Percentiles rank a stretch among this genome's conserved stretches.
These are phyloP conservation scores for Phylloscopus collybita DNA, from an alignment of 2,797 vertebrate genomes.

Conservation along the genomic window DNA sequence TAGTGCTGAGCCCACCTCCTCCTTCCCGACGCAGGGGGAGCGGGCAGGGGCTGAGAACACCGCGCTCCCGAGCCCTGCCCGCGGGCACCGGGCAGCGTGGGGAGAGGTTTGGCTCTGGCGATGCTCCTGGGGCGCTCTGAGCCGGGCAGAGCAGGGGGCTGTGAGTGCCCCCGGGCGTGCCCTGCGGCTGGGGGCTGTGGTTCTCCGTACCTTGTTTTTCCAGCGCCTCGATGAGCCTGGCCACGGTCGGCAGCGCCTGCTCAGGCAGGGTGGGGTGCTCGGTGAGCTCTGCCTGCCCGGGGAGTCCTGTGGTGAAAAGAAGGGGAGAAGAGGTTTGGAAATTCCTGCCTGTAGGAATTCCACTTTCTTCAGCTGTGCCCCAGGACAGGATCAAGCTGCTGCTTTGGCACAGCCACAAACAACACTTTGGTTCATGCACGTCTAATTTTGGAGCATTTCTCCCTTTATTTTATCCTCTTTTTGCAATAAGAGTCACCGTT, in stretches of 20 bases:
- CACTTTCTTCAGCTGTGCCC: not conserved
- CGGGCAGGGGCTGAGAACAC: fast-evolving
- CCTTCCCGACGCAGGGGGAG: fast-evolving
- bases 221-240: conserved; percentile 78
- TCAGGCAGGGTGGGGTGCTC: conserved; percentile 75
- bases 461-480: conserved; percentile 16
- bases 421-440: not conserved
- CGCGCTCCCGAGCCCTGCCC: not conserved
- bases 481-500: not conserved
- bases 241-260: conserved; percentile 72
- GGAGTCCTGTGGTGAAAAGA: conserved; percentile 66
- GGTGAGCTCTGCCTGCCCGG: conserved; percentile 58
- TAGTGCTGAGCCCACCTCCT: not conserved
- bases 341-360: not conserved
- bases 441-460: not conserved
- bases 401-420: conserved; percentile 21
- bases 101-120: not conserved
- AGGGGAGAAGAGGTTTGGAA: not conserved
- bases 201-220: conserved; percentile 77
- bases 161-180: fast-evolving
- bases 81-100: fast-evolving
- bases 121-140: fast-evolving
- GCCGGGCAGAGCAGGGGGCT: fast-evolving
- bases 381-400: conserved; percentile 26
- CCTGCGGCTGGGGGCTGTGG: fast-evolving